These are phyloP conservation scores for Taenioides sp. DNA, from an alignment of 2,797 vertebrate genomes.

Conservation along the genomic window DNA sequence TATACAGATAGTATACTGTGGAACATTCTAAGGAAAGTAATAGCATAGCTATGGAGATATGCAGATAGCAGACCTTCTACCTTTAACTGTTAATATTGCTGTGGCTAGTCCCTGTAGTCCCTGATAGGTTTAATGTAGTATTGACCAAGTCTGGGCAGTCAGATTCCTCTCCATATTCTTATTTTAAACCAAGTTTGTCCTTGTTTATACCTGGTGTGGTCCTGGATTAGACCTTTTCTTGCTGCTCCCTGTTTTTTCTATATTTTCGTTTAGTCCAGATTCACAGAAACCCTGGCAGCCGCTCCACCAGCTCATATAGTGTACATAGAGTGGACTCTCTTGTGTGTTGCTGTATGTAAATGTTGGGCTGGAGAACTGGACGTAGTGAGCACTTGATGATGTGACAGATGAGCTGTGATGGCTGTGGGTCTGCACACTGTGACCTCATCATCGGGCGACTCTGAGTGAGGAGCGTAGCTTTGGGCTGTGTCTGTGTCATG, in stretches of 20 bases:
- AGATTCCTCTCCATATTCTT: neutral
- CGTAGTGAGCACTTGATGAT: conserved; percentile 52
- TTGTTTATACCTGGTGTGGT: neutral
- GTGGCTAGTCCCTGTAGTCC: neutral
- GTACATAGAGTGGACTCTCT: conserved; percentile 11
- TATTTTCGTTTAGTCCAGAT: neutral
- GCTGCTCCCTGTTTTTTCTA: neutral
- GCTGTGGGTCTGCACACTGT: conserved; percentile 61
- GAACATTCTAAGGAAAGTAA: no score
- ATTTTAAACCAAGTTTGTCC: neutral
- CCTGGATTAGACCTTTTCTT: neutral
- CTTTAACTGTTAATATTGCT: neutral
- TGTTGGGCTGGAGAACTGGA: conserved; percentile 44
- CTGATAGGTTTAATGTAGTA: neutral
- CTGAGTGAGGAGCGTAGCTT: conserved; percentile 26
- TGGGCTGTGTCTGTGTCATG: conserved; percentile 36
- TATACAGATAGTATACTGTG: no score
- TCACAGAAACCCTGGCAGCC: neutral
- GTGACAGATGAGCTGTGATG: conserved; percentile 65
- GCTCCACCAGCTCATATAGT: conserved; percentile 1
- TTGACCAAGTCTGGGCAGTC: neutral
- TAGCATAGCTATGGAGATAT: no score
- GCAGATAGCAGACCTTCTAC: no score
- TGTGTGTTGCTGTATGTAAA: conserved; percentile 58
- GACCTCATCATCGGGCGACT: conserved; percentile 63